Base-by-base conservation (phyloP, 2,888 invertebrate genomes). In the Protophormia terraenovae region DNA sequence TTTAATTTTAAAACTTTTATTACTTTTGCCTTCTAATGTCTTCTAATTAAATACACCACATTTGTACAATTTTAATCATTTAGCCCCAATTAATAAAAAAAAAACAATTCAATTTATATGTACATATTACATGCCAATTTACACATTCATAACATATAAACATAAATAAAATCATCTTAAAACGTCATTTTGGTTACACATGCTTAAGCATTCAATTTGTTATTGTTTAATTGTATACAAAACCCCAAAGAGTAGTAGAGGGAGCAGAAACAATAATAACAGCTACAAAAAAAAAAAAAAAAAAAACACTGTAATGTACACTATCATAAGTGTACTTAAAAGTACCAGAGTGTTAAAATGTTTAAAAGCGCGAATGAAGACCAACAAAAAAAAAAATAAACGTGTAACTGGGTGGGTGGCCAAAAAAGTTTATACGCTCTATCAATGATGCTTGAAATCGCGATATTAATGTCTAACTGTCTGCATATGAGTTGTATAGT, bases 361-460 rank as follows among this genome's bases (percentile, higher is more conserved):
- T 53, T 72, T 35, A 60, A n/a, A n/a, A n/a, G n/a, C n/a, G 29
- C 53, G 38, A 66, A 66, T 35, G 19, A 47, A 76, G n/a, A n/a
- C n/a, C n/a, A n/a, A 45, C 27, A 24, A 66, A 29, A 64, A 53
- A 45, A 5, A 45, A n/a, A n/a, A n/a, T n/a, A n/a, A n/a, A n/a
- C n/a, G n/a, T n/a, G n/a, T n/a, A n/a, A 45, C 45, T 47, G 81
- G 81, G 77, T 81, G 84, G 84, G 71, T 73, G 81, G 84, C 82
- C 77, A 67, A 76, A 75, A 79, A 58, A 77, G 78, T 85, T 82
- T 85, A 82, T 64, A 85, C 85, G 85, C 82, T 85, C 85, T 85
- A 82, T 75, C 82, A 72, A 79, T 85, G 85, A 85, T 79, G 85
- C 82, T 66, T 85, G 75, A 82, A 85, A 85, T 82, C 79, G 82